Percentiles rank a stretch among this genome's conserved stretches.
Conservation (phyloP, 2,888 invertebrate genomes). For the Polia nebulosa region DNA sequence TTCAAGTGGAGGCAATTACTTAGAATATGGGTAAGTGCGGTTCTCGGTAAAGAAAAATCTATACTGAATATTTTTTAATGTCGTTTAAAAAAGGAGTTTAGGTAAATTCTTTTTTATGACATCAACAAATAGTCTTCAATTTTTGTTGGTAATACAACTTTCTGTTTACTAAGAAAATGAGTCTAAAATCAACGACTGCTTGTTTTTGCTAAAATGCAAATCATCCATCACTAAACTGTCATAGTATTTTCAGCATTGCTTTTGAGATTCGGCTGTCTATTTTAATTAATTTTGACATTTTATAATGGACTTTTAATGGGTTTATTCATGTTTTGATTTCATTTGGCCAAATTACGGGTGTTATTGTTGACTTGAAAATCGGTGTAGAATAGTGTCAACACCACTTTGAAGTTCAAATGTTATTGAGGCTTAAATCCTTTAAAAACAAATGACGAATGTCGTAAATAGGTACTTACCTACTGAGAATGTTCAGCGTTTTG, state of each 20-base stretch:
- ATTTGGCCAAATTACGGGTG: neutral
- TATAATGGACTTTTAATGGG: neutral
- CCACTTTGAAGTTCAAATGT: neutral
- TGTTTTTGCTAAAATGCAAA: conserved; percentile 32
- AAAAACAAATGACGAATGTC: no score
- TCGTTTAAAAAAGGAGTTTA: no score
- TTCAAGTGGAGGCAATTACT: no score
- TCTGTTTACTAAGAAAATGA: neutral
- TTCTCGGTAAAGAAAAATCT: no score
- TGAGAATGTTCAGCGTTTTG: no score
- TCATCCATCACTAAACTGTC: conserved; percentile 26
- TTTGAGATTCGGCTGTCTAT: neutral
- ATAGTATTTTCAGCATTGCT: conserved; percentile 9
- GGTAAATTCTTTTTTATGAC: no score
- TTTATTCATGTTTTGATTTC: neutral
- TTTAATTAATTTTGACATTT: conserved; percentile 7
- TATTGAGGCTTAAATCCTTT: no score
- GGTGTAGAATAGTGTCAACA: neutral
- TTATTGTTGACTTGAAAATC: conserved; percentile 17
- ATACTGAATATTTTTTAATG: no score
- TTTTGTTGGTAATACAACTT: neutral
- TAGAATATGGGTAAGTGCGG: no score
- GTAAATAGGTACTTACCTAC: no score
- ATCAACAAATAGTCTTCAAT: no score
- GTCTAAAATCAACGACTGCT: neutral